Conservation (phyloP, 2,888 invertebrate genomes). For the Stomorhina lunata region DNA sequence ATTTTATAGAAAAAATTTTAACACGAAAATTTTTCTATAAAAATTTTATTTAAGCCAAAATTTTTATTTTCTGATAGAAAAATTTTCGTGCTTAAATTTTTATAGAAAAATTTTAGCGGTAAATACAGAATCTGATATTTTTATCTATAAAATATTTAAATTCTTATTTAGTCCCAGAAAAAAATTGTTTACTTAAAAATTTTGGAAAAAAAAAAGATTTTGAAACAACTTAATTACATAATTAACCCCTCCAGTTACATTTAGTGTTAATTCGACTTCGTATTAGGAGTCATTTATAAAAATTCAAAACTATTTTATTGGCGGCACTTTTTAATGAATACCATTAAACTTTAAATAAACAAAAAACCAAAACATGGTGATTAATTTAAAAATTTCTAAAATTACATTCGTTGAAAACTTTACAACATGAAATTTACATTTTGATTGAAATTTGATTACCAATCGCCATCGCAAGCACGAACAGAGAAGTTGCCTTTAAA, state of each 20-base stretch:
- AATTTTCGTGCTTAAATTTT: too few species aligned
- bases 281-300: neutral
- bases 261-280: constrained; percentile 30
- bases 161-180: too few species aligned
- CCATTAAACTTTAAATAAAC: neutral
- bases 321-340: constrained; percentile 19
- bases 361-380: neutral
- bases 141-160: too few species aligned
- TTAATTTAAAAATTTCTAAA: constrained; percentile 22
- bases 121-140: too few species aligned
- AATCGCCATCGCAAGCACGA: neutral
- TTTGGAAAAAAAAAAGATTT: too few species aligned
- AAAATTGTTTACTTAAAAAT: too few species aligned
- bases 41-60: too few species aligned
- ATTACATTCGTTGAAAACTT: constrained; percentile 1
- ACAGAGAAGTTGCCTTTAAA: too few species aligned
- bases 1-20: too few species aligned
- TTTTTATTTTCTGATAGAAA: too few species aligned
- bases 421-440: constrained; percentile 17
- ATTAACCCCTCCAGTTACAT: neutral
- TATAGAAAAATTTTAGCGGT: too few species aligned
- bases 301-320: neutral
- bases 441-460: constrained; percentile 23
- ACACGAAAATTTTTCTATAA: too few species aligned
- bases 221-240: neutral